Evolutionary conservation across 2,797 vertebrate species (phyloP), one percentile per base, ranked within the genome.

Genomic region (Garrulus glandarius): DNA sequence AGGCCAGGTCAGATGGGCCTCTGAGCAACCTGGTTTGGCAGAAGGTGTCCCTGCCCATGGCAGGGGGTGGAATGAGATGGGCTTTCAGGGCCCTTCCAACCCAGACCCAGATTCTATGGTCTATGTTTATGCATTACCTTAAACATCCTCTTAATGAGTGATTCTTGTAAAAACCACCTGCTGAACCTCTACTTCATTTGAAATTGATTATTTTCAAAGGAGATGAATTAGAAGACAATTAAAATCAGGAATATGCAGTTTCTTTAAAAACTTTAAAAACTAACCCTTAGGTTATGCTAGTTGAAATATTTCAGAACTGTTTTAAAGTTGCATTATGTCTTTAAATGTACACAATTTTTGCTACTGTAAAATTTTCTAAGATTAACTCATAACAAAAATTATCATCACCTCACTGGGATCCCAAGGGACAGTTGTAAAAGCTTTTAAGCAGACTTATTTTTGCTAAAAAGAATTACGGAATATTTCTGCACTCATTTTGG

Each of bases 311-410:
- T 65, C 43, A 65, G 52, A 79, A 68, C 20, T 50, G 26, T 65
- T 72, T 37, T 46, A 18, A 78, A 89, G 50, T 55, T 82, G 41
- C 16, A 36, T n/a, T 69, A 55, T 61, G 82, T 79, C 53, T 72
- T 87, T 32, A 57, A 84, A 69, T 46, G 17, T 50, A 71, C n/a
- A 13, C n/a, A 5, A 22, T 43, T 64, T 82, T 88, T 81, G 11
- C 50, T 64, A 71, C 24, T 43, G 39, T 55, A 46, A 84, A 43
- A 64, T 86, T 71, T 88, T 78, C 43, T 69, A 65, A 55, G 39
- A 82, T 47, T 71, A 84, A 86, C 81, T 90, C 26, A 27, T 72
- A 77, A 77, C 5, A 87, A 85, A 84, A 91, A 47, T 26, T 69
- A 59, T 67, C n/a, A 57, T 21, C 32, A 81, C 22, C 36, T 71